Conservation (phyloP, 2,113 vertebrate species). For the Pagrus major region DNA sequence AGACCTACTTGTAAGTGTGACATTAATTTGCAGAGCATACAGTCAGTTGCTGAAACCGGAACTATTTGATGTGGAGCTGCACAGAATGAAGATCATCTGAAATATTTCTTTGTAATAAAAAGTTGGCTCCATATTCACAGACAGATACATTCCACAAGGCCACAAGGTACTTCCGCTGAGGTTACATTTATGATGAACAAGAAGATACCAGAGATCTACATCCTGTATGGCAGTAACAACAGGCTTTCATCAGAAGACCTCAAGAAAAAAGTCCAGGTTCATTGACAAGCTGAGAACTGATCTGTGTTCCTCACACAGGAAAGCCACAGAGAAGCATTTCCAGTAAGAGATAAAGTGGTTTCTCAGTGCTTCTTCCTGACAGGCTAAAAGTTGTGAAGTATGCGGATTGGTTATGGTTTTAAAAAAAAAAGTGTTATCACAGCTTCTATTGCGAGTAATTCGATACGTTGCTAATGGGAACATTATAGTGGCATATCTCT, state of each 20-base stretch:
- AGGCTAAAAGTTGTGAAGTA: neutral
- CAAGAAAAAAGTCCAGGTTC: constrained; percentile 68
- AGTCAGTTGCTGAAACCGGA: neutral
- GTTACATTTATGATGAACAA: constrained; percentile 38
- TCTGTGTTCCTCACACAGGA: constrained; percentile 58
- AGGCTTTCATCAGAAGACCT: constrained; percentile 66
- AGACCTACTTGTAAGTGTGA: constrained; percentile 7
- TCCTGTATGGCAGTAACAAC: constrained; percentile 59
- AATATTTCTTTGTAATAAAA: constrained; percentile 10
- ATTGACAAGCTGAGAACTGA: constrained; percentile 19
- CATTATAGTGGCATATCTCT: neutral
- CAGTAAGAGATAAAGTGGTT: constrained; percentile 53
- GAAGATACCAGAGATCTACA: constrained; percentile 39
- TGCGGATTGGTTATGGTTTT: constrained; percentile 6
- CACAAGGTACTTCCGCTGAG: constrained; percentile 74
- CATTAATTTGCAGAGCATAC: neutral
- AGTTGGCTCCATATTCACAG: constrained; percentile 19
- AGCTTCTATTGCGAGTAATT: neutral
- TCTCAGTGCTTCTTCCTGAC: constrained; percentile 6
- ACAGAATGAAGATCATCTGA: neutral
- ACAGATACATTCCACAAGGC: constrained; percentile 35
- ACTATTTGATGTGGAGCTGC: neutral
- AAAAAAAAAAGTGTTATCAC: constrained; percentile 1
- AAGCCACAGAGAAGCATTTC: constrained; percentile 71
- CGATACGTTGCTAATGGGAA: neutral